These are phyloP conservation scores for Lethocerus indicus DNA, from an alignment of 1,140 invertebrate genomes.

Conservation along the genomic window DNA sequence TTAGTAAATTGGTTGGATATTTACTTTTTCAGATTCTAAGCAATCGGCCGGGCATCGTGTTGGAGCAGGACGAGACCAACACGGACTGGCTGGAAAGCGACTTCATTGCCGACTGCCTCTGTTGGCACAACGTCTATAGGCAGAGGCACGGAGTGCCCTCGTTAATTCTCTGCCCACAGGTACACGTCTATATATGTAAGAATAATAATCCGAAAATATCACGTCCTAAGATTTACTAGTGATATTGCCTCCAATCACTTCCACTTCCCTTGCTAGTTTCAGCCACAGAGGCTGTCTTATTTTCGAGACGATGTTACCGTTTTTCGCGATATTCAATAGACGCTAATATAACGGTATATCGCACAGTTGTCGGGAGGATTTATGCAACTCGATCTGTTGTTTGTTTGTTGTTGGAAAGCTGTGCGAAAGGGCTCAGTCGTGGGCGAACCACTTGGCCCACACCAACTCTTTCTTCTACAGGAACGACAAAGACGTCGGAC, in stretches of 20 bases:
- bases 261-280: no score
- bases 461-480: slow-evolving; percentile 59
- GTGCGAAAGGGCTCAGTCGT: slow-evolving; percentile 63
- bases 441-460: slow-evolving; percentile 68
- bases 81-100: slow-evolving; percentile 61
- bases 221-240: no score
- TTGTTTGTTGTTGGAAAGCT: no score
- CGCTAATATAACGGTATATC: no score
- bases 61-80: slow-evolving; percentile 44
- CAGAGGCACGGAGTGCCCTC: slow-evolving; percentile 50
- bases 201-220: no score
- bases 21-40: slow-evolving; percentile 21
- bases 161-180: slow-evolving; percentile 53
- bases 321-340: no score
- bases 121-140: slow-evolving; percentile 65
- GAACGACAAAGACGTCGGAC: slow-evolving; percentile 51
- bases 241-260: no score
- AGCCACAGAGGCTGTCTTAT: no score
- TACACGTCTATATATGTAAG: no score
- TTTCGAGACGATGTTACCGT: no score
- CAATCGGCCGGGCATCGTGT: slow-evolving; percentile 40
- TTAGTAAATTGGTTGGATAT: slow-evolving; percentile 1
- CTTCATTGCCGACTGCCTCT: slow-evolving; percentile 60
- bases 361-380: no score
- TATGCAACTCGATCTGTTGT: no score